These are phyloP conservation scores for Microvelia longipes DNA, from an alignment of 1,140 invertebrate genomes.

Conservation along the genomic window DNA sequence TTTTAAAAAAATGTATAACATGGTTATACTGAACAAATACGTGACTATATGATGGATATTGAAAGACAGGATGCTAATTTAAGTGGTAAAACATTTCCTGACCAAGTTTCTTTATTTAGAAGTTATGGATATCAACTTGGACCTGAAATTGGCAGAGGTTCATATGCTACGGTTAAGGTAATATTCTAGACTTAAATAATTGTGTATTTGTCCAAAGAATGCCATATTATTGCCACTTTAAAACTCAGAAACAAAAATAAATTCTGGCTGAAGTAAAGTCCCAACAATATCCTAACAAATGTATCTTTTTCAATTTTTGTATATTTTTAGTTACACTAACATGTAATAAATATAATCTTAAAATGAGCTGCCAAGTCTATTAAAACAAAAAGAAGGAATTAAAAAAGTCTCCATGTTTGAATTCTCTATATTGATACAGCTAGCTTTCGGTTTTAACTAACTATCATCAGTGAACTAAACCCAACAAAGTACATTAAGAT, in stretches of 20 bases:
- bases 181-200: background rate
- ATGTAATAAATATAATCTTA: too few relatives aligned
- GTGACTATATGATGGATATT: background rate
- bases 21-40: too few relatives aligned
- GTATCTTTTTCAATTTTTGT: background rate
- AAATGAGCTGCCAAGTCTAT: too few relatives aligned
- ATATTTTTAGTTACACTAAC: too few relatives aligned
- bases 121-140: slow-evolving; percentile 1
- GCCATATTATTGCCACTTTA: background rate
- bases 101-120: background rate
- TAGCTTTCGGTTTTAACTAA: too few relatives aligned
- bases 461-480: too few relatives aligned
- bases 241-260: background rate
- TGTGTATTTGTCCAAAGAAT: background rate
- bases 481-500: too few relatives aligned
- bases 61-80: background rate
- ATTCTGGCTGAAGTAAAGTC: background rate
- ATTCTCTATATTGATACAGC: too few relatives aligned
- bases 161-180: background rate
- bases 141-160: background rate
- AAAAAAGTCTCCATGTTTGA: too few relatives aligned
- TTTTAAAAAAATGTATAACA: too few relatives aligned
- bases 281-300: background rate
- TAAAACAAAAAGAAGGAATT: too few relatives aligned
- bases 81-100: background rate